Evolutionary conservation across 2,888 invertebrate species (phyloP).

Genomic region (Gymnocheta viridis): DNA sequence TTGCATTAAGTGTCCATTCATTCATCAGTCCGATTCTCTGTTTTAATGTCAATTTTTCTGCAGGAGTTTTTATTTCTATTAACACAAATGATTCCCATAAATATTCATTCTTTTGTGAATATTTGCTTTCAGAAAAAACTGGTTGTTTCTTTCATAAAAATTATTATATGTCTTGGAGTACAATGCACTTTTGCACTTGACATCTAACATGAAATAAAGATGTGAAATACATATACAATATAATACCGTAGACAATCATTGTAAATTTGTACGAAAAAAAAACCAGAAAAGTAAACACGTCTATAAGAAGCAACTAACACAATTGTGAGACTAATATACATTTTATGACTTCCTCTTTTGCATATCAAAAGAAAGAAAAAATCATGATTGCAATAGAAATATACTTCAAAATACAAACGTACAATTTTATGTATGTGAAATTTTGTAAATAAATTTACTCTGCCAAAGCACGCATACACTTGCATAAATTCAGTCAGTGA

Average conservation of each 20-base stretch:
- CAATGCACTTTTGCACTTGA: slow-evolving; percentile 54
- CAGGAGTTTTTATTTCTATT: no score
- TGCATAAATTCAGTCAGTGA: not conserved
- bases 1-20: no score
- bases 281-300: not conserved
- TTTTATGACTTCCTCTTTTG: slow-evolving; percentile 44
- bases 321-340: slow-evolving; percentile 42
- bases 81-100: no score
- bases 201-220: no score
- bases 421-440: no score
- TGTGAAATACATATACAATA: no score
- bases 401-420: not conserved
- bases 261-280: not conserved
- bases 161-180: not conserved
- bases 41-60: no score
- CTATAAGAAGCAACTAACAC: not conserved
- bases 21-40: no score
- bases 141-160: not conserved
- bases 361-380: not conserved
- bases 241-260: no score
- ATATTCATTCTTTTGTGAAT: not conserved
- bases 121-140: not conserved
- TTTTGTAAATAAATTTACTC: no score
- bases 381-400: not conserved
- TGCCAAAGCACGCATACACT: not conserved